Evolutionary conservation across 1,140 invertebrate genomes (phyloP), one percentile per base, ranked within the genome.

Genomic region (Contarinia nasturtii): DNA sequence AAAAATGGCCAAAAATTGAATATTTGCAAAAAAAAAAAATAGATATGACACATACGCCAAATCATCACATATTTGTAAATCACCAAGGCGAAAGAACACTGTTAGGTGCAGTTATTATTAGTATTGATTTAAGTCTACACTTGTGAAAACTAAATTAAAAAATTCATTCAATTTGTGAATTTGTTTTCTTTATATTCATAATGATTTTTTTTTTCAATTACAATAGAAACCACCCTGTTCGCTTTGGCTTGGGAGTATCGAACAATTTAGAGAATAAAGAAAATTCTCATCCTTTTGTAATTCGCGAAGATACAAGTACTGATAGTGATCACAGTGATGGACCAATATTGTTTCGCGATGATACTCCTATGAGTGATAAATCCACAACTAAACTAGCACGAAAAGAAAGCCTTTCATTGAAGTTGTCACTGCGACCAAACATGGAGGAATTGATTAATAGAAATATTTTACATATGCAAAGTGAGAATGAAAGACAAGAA

Each of bases 401-500:
- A 41, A 93, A 94, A 65, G 93, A 98, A 66, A 96, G 91, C 60
- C 72, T 98, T 54, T 93, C 93, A 45, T 68, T 93, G 57, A 96
- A 97, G 65, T 71, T 97, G 50, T 83, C 87, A 52, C 73, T 94
- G 50, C 73, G 93, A 48, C 92, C 92, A 7, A 82, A 92, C 61
- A 73, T 83, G 46, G 88, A 94, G 67, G 92, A 96, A 66, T 75
- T 97, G 47, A 93, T 96, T 52, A 95, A 96, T 61, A 70, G 93
- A 60, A 96, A 96, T 62, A 97, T 97, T 51, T 75, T 98, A 61
- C 88, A 87, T 63, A 74, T 86, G 54, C 86, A 92, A 64, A 82
- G 82, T 52, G 90, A 96, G 54, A 86, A 88, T 73, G 90, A 98
- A 65, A 71, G 89, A 55, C 84, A 88, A 64, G 88, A 95, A 67